Percentiles rank a stretch among this genome's conserved stretches.
These are phyloP conservation scores for Notospermus geniculatus DNA, from an alignment of 1,140 invertebrate species.

Conservation along the genomic window DNA sequence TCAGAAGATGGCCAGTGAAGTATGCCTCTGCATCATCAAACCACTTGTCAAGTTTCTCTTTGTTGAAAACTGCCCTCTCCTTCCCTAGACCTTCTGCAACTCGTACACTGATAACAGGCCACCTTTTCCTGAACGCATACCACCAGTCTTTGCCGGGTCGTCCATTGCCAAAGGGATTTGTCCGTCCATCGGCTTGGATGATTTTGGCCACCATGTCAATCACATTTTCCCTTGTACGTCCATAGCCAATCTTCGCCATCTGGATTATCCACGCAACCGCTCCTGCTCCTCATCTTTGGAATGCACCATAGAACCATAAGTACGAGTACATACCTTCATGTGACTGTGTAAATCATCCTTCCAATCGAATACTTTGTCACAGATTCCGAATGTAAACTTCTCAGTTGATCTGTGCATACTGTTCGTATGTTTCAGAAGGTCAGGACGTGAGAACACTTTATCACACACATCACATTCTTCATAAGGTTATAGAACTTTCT, in stretches of 20 bases:
- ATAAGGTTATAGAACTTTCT: no score
- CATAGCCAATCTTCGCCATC: constrained; percentile 20
- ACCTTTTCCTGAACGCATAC: constrained; percentile 55
- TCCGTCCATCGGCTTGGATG: constrained; percentile 15
- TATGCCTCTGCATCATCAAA: constrained; percentile 1
- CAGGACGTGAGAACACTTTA: no score
- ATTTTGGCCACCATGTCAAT: constrained; percentile 13
- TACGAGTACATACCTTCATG: no score
- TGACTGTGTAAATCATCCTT: no score
- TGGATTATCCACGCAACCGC: constrained; percentile 16
- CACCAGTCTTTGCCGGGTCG: constrained; percentile 54
- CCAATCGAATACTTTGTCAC: no score
- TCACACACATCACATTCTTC: no score
- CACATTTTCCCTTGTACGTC: constrained; percentile 12
- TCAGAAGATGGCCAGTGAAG: no score
- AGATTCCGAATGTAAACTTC: no score
- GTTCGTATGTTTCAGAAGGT: no score
- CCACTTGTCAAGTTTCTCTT: constrained; percentile 13
- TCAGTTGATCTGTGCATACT: no score
- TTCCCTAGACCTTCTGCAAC: constrained; percentile 17
- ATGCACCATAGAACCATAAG: no score
- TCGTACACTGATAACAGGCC: constrained; percentile 15
- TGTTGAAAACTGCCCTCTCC: constrained; percentile 16
- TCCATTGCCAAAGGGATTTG: constrained; percentile 14
- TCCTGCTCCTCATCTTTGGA: constrained; percentile 9